A percentile compares a stretch with the other conserved stretches of the same genome.
phyloP scores from a whole-genome alignment of 2,888 invertebrate species.

The Holacanthella duospinosa region DNA sequence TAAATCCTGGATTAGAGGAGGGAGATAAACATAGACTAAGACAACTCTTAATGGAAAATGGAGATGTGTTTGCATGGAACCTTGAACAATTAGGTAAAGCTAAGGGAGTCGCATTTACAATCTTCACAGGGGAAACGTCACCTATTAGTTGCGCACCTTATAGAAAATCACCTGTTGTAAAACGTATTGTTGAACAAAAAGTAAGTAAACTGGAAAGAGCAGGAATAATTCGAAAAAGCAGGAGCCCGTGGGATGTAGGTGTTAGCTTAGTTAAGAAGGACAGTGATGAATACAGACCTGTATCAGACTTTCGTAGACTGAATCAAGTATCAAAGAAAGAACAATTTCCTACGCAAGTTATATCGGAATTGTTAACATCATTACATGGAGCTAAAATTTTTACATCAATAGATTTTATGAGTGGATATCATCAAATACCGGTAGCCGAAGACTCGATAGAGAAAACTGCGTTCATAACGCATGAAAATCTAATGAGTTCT shows the following conservation, averaged over 20 bases:
- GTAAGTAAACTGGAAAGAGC: neutral
- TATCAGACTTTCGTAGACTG: slow-evolving; percentile 37
- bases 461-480: slow-evolving; percentile 41
- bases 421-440: slow-evolving; percentile 40
- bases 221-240: neutral
- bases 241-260: slow-evolving; percentile 1
- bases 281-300: neutral
- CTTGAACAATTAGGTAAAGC: neutral
- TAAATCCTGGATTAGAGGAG: neutral
- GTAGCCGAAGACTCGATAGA: slow-evolving; percentile 37
- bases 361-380: slow-evolving; percentile 40
- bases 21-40: neutral
- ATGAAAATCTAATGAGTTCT: slow-evolving; percentile 41
- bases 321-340: slow-evolving; percentile 38
- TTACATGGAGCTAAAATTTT: slow-evolving; percentile 38
- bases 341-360: slow-evolving; percentile 39
- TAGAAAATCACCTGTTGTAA: neutral
- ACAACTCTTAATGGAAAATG: neutral
- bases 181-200: neutral
- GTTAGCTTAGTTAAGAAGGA: neutral
- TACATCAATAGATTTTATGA: slow-evolving; percentile 39
- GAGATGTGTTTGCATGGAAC: neutral
- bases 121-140: neutral
- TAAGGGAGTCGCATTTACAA: neutral
- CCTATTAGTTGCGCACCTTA: slow-evolving; percentile 3